Evolutionary conservation across 2,113 vertebrate genomes (phyloP).

Genomic region (Saguinus midas): DNA sequence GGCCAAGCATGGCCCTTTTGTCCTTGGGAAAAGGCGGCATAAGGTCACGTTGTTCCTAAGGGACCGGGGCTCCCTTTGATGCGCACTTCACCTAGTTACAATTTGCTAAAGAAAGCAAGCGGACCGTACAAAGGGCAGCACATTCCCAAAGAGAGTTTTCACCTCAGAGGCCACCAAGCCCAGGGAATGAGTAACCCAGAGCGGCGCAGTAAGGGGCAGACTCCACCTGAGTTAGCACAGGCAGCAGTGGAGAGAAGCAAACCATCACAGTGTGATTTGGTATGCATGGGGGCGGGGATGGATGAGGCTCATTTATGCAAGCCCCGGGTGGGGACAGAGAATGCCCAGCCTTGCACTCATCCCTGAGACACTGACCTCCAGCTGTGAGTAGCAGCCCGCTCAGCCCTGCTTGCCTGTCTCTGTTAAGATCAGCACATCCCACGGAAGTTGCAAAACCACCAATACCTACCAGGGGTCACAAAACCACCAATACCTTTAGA

Average conservation of each 20-base stretch:
- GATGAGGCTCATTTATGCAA: not conserved
- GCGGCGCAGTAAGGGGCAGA: not conserved
- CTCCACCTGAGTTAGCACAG: not conserved
- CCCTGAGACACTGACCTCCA: too few species aligned
- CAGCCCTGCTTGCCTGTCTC: not conserved
- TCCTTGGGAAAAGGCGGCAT: not conserved
- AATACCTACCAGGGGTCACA: too few species aligned
- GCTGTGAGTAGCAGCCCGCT: rapidly evolving
- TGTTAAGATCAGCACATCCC: rapidly evolving
- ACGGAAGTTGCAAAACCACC: too few species aligned
- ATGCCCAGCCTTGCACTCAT: too few species aligned
- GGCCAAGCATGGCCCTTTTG: not conserved
- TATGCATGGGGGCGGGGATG: not conserved
- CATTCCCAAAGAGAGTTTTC: not conserved
- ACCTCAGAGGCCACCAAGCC: not conserved
- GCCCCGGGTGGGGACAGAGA: not conserved
- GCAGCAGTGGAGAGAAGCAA: not conserved
- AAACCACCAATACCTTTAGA: not conserved
- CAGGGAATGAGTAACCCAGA: not conserved
- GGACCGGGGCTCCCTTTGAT: not conserved
- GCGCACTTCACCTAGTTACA: rapidly evolving
- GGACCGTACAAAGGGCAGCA: rapidly evolving
- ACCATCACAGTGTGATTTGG: not conserved
- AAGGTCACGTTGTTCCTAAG: rapidly evolving
- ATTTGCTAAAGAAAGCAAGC: not conserved